These are phyloP conservation scores for Denticeps clupeoides DNA, from an alignment of 2,797 vertebrate genomes.

Conservation along the genomic window DNA sequence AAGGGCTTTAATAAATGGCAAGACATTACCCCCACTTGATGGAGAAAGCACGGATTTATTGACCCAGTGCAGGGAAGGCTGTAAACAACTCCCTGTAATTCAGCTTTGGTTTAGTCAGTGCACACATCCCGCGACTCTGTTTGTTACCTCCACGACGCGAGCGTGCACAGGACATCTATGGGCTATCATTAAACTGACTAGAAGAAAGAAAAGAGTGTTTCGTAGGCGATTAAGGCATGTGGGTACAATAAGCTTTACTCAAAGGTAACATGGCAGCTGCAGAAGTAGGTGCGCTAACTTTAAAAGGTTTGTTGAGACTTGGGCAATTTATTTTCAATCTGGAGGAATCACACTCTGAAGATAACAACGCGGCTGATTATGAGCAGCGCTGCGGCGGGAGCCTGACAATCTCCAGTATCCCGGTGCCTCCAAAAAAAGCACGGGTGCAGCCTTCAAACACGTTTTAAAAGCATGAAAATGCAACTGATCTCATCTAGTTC, in stretches of 20 bases:
- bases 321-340: conserved; percentile 39
- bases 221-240: conserved; percentile 53
- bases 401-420: conserved; percentile 13
- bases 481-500: too few relatives aligned
- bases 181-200: conserved; percentile 47
- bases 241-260: conserved; percentile 35
- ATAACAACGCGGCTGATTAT: conserved; percentile 39
- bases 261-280: conserved; percentile 30
- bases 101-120: conserved; percentile 19
- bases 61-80: neutral
- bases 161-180: conserved; percentile 21
- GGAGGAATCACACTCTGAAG: conserved; percentile 18
- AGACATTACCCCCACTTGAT: too few relatives aligned
- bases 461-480: too few relatives aligned
- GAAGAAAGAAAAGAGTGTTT: conserved; percentile 34
- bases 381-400: conserved; percentile 25
- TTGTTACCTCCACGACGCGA: conserved; percentile 28
- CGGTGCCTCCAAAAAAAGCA: neutral
- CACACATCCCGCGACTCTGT: conserved; percentile 10
- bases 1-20: too few relatives aligned
- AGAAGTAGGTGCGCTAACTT: conserved; percentile 22
- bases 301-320: conserved; percentile 26
- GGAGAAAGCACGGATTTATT: too few relatives aligned
- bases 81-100: conserved; percentile 10
- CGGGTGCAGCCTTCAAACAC: too few relatives aligned